Percentiles rank a stretch among this genome's conserved stretches.
These are phyloP conservation scores for Idris sp. DNA, from an alignment of 1,140 invertebrate species.

Conservation along the genomic window DNA sequence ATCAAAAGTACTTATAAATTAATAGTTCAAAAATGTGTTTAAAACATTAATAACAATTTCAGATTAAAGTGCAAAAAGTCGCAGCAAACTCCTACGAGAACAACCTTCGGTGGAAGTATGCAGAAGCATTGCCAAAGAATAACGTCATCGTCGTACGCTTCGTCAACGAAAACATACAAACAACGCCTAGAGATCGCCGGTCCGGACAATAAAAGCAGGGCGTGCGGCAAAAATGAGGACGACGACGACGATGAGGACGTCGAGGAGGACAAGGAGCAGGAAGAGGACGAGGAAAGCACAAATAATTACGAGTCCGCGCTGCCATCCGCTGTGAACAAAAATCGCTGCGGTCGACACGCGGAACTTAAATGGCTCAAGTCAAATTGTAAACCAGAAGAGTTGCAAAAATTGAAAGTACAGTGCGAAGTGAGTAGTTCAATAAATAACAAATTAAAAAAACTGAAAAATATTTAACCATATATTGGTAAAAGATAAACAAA, in stretches of 20 bases:
- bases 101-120: constrained; percentile 42
- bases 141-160: constrained; percentile 10
- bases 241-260: constrained; percentile 56
- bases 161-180: constrained; percentile 37
- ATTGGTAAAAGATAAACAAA: no score
- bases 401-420: constrained; percentile 85
- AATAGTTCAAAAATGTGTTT: no score
- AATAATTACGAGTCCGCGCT: constrained; percentile 84
- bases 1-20: no score
- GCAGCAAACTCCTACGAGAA: constrained; percentile 36
- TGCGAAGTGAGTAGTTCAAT: constrained; percentile 81
- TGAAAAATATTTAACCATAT: no score
- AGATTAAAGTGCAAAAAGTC: constrained; percentile 53
- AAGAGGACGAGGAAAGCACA: constrained; percentile 70
- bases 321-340: constrained; percentile 82
- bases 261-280: constrained; percentile 46
- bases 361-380: constrained; percentile 86
- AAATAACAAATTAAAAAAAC: no score
- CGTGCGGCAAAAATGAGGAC: constrained; percentile 66
- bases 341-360: constrained; percentile 80
- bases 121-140: constrained; percentile 50
- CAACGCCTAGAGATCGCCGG: constrained; percentile 67
- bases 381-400: constrained; percentile 88
- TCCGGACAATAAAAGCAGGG: constrained; percentile 72
- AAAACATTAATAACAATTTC: no score